These are phyloP conservation scores for Malacoctenus gilli DNA, from an alignment of 2,797 vertebrate species.

Conservation along the genomic window DNA sequence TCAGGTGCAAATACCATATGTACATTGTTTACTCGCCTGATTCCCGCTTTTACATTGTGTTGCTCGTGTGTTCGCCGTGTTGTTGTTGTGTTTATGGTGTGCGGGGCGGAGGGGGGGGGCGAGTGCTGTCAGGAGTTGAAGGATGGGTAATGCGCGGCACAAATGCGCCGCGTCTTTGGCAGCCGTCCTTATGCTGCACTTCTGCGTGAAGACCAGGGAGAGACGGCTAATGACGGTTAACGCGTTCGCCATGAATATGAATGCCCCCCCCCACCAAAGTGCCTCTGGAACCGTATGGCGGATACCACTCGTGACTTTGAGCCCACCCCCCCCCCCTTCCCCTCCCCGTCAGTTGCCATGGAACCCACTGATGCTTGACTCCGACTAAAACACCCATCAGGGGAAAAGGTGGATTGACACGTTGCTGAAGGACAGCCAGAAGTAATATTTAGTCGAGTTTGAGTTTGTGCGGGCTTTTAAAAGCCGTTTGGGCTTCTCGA, in stretches of 20 bases:
- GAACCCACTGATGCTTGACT: slow-evolving; percentile 13
- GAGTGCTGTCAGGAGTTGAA: slow-evolving; percentile 53
- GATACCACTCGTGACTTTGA: slow-evolving; percentile 36
- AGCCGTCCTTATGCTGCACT: slow-evolving; percentile 37
- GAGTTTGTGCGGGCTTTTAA: too few relatives aligned
- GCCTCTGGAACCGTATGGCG: slow-evolving; percentile 32
- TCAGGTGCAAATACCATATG: slow-evolving; percentile 88
- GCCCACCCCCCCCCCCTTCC: too few relatives aligned
- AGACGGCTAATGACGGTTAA: slow-evolving; percentile 69
- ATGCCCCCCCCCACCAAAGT: slow-evolving; percentile 54
- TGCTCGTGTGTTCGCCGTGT: slow-evolving; percentile 79
- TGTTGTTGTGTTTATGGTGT: slow-evolving; percentile 62
- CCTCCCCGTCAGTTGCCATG: slow-evolving; percentile 38
- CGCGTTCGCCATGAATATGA: slow-evolving; percentile 58
- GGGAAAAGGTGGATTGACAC: slow-evolving; percentile 8
- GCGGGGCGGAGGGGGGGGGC: slow-evolving; percentile 67
- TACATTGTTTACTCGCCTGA: slow-evolving; percentile 91
- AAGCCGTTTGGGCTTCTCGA: too few relatives aligned
- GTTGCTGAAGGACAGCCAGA: slow-evolving; percentile 7
- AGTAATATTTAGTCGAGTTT: too few relatives aligned
- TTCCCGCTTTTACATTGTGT: slow-evolving; percentile 88
- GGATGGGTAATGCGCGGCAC: slow-evolving; percentile 44
- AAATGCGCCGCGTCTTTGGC: slow-evolving; percentile 16
- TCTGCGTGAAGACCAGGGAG: slow-evolving; percentile 61
- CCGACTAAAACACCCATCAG: slow-evolving; percentile 21